Percentiles rank a stretch among this genome's conserved stretches.
Evolutionary conservation across 1,140 invertebrate species (phyloP).

Genomic region (Drosophila ercepeae): DNA sequence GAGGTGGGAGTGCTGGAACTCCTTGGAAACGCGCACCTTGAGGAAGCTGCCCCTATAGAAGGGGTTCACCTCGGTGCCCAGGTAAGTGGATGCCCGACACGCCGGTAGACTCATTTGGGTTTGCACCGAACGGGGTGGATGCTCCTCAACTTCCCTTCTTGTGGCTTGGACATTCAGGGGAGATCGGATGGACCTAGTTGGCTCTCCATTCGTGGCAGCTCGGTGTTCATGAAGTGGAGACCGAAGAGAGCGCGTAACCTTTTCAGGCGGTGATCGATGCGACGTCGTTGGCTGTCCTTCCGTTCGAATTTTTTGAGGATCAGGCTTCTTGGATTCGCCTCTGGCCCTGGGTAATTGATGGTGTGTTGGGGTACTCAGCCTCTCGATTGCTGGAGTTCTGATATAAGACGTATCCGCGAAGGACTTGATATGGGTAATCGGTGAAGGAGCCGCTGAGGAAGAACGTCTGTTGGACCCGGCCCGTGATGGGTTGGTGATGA

Average conservation of each 20-base stretch:
- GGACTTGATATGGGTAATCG: too few species aligned
- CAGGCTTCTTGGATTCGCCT: neutral
- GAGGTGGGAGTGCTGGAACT: neutral
- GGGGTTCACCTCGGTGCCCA: slow-evolving; percentile 6
- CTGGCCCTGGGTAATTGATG: neutral
- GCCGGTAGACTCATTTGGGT: neutral
- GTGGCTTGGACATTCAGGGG: neutral
- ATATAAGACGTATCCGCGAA: too few species aligned
- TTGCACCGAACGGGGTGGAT: neutral
- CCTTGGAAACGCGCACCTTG: neutral
- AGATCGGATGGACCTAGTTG: neutral
- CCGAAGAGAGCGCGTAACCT: neutral
- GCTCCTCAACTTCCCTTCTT: neutral
- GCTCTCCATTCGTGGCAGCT: neutral
- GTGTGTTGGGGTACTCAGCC: neutral
- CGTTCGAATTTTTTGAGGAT: neutral
- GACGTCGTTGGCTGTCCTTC: neutral
- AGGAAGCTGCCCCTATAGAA: slow-evolving; percentile 56
- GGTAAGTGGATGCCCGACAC: neutral
- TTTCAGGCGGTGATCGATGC: neutral
- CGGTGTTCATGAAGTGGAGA: neutral
- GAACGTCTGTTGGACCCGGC: neutral
- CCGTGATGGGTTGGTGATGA: neutral
- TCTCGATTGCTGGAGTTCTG: too few species aligned
- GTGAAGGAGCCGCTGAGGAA: neutral